These are phyloP conservation scores for Drosophila neoperkinsi DNA, from an alignment of 2,888 invertebrate species.

Conservation along the genomic window DNA sequence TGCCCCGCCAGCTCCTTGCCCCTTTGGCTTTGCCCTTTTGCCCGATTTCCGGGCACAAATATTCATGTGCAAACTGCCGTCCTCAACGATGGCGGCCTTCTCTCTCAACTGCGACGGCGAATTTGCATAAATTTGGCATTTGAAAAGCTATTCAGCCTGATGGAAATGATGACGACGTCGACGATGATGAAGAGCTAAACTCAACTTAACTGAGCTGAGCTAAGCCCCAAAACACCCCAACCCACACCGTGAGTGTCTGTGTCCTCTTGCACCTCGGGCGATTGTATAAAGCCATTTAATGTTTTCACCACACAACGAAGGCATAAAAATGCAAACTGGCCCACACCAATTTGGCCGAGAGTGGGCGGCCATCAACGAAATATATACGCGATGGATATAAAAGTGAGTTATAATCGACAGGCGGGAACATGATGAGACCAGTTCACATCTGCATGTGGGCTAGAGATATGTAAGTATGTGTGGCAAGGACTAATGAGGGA, in stretches of 20 bases:
- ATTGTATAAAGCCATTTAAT: conserved; percentile 69
- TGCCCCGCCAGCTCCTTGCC: conserved; percentile 15
- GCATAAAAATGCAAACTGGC: conserved; percentile 52
- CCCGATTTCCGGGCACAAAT: conserved; percentile 58
- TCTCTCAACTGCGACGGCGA: conserved; percentile 38
- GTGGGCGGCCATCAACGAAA: conserved; percentile 24
- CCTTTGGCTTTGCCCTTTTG: conserved; percentile 3
- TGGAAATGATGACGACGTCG: conserved; percentile 69
- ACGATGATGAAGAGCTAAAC: conserved; percentile 59
- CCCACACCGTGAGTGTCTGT: neutral
- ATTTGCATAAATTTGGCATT: conserved; percentile 81
- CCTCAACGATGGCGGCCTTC: conserved; percentile 32
- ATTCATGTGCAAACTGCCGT: conserved; percentile 73
- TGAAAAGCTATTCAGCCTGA: conserved; percentile 74
- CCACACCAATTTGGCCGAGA: conserved; percentile 25
- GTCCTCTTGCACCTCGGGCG: conserved; percentile 26
- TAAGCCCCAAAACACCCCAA: conserved; percentile 14
- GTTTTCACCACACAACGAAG: conserved; percentile 54
- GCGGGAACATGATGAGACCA: conserved; percentile 15
- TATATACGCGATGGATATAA: conserved; percentile 40
- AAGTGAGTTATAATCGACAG: conserved; percentile 51
- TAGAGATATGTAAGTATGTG: neutral
- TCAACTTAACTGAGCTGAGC: conserved; percentile 55
- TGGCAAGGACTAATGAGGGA: conserved; percentile 6
- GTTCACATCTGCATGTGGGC: conserved; percentile 18